Evolutionary conservation across 2,888 invertebrate species (phyloP).

Genomic region (Graphium colonna): DNA sequence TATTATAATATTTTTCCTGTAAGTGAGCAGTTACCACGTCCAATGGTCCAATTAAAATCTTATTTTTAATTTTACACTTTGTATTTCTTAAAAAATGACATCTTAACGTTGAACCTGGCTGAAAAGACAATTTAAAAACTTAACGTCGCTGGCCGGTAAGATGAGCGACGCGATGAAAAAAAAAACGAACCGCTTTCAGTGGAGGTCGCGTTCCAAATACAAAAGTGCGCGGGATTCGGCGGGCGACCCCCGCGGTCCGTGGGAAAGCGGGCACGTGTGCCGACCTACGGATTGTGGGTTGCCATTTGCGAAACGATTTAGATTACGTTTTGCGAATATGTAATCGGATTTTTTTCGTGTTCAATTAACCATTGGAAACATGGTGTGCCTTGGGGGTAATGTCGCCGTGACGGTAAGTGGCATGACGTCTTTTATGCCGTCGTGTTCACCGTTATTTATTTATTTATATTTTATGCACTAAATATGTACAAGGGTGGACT

Average conservation of each 20-base stretch:
- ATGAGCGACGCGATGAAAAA: neutral
- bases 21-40: too few species aligned
- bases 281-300: conserved; percentile 45
- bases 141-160: neutral
- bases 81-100: conserved; percentile 1
- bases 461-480: too few species aligned
- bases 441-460: too few species aligned
- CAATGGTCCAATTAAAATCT: too few species aligned
- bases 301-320: neutral
- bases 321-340: neutral
- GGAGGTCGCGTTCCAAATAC: conserved; percentile 41
- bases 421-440: neutral
- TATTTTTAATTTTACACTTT: neutral
- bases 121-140: conserved; percentile 3
- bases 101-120: neutral
- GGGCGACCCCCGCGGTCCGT: conserved; percentile 52
- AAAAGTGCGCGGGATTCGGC: conserved; percentile 35
- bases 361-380: too few species aligned
- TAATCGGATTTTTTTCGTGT: neutral
- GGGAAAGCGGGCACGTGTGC: conserved; percentile 49
- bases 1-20: too few species aligned
- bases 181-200: conserved; percentile 28
- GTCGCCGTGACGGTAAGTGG: neutral
- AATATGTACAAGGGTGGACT: too few species aligned
- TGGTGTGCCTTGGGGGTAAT: too few species aligned